These are phyloP conservation scores for Bubo scandiacus DNA, from an alignment of 2,113 vertebrate species.

Conservation along the genomic window DNA sequence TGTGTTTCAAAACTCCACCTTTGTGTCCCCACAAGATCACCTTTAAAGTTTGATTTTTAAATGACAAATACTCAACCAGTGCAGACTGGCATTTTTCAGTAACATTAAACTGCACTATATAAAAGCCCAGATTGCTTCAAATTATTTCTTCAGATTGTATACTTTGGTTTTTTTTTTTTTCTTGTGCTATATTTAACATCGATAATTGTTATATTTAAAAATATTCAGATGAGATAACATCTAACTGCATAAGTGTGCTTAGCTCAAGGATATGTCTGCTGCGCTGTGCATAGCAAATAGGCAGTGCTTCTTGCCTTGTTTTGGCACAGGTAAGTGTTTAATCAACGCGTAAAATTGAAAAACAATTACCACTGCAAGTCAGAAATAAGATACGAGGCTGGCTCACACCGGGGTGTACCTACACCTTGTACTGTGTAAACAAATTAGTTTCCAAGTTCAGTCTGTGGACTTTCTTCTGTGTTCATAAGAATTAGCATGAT, in stretches of 20 bases:
- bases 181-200: neutral
- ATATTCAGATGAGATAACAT: neutral
- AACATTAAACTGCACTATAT: neutral
- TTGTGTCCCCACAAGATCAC: neutral
- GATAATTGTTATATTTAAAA: neutral
- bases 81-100: neutral
- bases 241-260: neutral
- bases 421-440: neutral
- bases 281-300: neutral
- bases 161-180: neutral
- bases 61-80: neutral
- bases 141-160: neutral
- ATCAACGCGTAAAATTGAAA: neutral
- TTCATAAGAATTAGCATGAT: accelerated
- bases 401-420: neutral
- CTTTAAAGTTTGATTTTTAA: neutral
- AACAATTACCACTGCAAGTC: neutral
- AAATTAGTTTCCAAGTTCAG: neutral
- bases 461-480: neutral
- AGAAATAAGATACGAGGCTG: neutral
- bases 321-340: neutral
- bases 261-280: neutral
- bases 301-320: neutral
- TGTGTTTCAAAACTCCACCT: neutral
- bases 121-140: neutral